Percentiles rank a stretch among this genome's conserved stretches.
phyloP scores from a whole-genome alignment of 2,797 vertebrate species.

The Rhinophrynus dorsalis region DNA sequence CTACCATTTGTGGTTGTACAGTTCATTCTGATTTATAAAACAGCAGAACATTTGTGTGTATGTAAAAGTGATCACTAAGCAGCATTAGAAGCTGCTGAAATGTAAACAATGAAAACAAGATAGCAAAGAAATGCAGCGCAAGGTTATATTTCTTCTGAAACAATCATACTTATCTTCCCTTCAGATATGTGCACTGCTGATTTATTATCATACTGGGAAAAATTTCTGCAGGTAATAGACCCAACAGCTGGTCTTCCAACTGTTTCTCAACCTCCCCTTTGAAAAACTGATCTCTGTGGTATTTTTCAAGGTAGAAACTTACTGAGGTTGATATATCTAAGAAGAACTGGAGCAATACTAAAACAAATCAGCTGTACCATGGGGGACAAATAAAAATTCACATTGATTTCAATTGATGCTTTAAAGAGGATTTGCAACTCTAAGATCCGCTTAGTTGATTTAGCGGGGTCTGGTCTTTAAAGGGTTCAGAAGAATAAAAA shows the following conservation, averaged over 20 bases:
- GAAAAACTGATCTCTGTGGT: conserved; percentile 62
- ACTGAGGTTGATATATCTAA: no score
- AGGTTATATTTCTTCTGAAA: conserved; percentile 42
- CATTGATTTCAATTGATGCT: no score
- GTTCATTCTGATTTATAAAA: background rate
- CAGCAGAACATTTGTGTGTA: conserved; percentile 11
- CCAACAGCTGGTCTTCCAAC: conserved; percentile 58
- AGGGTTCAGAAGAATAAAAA: no score
- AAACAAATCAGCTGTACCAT: no score
- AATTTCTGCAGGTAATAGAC: conserved; percentile 50
- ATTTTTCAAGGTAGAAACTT: conserved; percentile 28
- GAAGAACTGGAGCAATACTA: no score
- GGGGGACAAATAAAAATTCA: no score
- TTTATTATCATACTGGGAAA: conserved; percentile 51
- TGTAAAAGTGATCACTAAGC: conserved; percentile 38
- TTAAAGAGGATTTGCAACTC: no score
- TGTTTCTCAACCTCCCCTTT: conserved; percentile 56
- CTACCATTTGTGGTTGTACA: background rate
- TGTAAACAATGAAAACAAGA: conserved; percentile 35
- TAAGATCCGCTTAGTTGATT: no score
- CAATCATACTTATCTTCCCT: conserved; percentile 39
- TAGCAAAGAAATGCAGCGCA: conserved; percentile 19
- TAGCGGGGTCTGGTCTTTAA: no score
- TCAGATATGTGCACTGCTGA: conserved; percentile 45
- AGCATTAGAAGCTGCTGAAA: conserved; percentile 31